Evolutionary conservation across 2,113 vertebrate genomes (phyloP), one percentile per base, ranked within the genome.

Genomic region (Paramormyrops kingsleyae): DNA sequence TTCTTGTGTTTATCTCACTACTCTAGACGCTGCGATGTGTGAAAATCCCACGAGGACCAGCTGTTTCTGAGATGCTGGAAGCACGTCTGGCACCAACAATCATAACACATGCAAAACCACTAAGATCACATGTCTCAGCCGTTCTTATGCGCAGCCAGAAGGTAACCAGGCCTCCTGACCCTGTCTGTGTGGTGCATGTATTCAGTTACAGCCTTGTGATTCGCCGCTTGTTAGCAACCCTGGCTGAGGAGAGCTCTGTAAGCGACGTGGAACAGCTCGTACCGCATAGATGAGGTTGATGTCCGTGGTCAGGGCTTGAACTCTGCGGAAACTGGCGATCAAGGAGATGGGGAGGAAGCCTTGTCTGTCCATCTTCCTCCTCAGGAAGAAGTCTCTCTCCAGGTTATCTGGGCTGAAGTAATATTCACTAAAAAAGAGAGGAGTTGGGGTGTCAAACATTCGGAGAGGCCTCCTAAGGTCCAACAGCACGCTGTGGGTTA

Each of bases 381-480:
- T 95, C 92, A 99, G 95, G 96, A 99, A 99, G 92, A 99, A 98
- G 92, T 99, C 99, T 47, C 98, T 94, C 94, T 99, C 97, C 95
- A 99, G 94, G 93, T 99, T 99, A 94, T 98, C 97, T 92, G 98
- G 95, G 0, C 99, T 99, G 95, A 99, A 99, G 96, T 99, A 99
- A 93, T 99, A 99, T 44, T 99, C 99, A 88, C 99, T 99, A 90
- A 4, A 89, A 0, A 47, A 42, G 93, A 42, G 89, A 46, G 86
- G 88, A 0, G 39, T 31, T 93, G 27, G 47, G 24, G 12, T 77
- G 70, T 80, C 13, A 80, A 42, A 42, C 13, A 39, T 77, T 39
- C 2, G 4, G 31, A 77, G 13, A 77, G 15, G 31, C 62, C 9
- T 66, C n/a, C 3, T 1, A 27, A 66, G 62, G n/a, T 66, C 62